These are phyloP conservation scores for Galaxias olidus DNA, from an alignment of 2,797 vertebrate species.

Conservation along the genomic window DNA sequence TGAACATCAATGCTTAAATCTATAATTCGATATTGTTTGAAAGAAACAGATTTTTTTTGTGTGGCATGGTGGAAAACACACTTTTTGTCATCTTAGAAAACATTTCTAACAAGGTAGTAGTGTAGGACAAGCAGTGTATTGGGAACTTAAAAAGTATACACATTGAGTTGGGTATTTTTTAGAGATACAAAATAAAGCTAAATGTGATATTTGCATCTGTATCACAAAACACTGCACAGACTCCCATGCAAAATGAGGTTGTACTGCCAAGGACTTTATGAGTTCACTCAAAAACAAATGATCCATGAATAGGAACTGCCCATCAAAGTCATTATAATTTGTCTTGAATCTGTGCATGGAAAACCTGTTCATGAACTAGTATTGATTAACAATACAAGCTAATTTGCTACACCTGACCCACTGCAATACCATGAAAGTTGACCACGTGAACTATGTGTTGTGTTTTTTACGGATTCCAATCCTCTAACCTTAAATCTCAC, in stretches of 20 bases:
- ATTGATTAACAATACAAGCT: slow-evolving; percentile 42
- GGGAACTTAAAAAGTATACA: no score
- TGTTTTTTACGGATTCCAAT: slow-evolving; percentile 50
- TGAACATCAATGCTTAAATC: slow-evolving; percentile 63
- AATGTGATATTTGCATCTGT: no score
- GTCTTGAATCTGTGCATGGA: slow-evolving; percentile 61
- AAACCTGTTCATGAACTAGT: slow-evolving; percentile 33
- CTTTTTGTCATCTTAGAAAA: slow-evolving; percentile 17
- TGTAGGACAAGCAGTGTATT: slow-evolving; percentile 14
- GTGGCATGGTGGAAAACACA: no score
- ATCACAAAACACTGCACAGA: no score
- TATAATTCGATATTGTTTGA: no score
- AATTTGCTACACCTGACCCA: slow-evolving; percentile 46
- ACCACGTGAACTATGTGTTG: slow-evolving; percentile 39
- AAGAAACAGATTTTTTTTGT: no score
- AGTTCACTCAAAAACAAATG: not conserved
- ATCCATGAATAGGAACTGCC: slow-evolving; percentile 44
- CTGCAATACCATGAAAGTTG: slow-evolving; percentile 47
- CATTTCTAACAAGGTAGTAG: slow-evolving; percentile 20
- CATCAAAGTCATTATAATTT: slow-evolving; percentile 62
- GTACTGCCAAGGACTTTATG: no score
- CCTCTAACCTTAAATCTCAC: slow-evolving; percentile 31
- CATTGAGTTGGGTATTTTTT: no score
- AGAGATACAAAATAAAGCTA: no score
- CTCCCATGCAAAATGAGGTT: no score